Percentiles rank a stretch among this genome's conserved stretches.
Conservation (phyloP, 2,888 invertebrate genomes). For the Clitarchus hookeri region DNA sequence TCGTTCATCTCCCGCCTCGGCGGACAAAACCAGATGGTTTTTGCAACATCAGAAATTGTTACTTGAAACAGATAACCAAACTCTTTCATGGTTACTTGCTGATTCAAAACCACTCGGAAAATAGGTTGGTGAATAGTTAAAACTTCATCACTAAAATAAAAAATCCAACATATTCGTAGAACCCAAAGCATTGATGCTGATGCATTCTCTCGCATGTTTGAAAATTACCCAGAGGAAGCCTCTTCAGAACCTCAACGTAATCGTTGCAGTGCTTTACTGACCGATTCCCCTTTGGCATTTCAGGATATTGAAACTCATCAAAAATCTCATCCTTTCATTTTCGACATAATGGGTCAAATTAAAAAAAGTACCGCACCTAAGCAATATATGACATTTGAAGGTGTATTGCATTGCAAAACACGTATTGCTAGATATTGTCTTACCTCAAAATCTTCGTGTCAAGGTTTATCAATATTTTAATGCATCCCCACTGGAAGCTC, state of each 20-base stretch:
- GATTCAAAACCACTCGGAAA: not conserved
- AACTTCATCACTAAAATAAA: not conserved
- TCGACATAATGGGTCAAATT: not conserved
- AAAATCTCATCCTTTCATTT: not conserved
- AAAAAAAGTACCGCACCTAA: not conserved
- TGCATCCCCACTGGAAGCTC: not conserved
- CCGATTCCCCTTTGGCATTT: not conserved
- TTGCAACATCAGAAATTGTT: not conserved
- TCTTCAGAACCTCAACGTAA: too few relatives aligned
- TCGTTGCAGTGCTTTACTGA: not conserved
- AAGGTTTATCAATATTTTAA: not conserved
- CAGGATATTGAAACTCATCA: too few relatives aligned
- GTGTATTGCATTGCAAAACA: not conserved
- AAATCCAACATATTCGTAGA: too few relatives aligned
- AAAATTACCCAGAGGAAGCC: too few relatives aligned
- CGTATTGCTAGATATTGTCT: not conserved
- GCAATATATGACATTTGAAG: not conserved
- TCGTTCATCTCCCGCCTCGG: too few relatives aligned
- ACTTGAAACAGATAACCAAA: not conserved
- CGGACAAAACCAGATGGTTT: not conserved
- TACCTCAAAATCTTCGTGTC: conserved; percentile 23
- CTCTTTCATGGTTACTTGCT: not conserved
- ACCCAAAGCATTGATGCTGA: too few relatives aligned
- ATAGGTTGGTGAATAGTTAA: not conserved
- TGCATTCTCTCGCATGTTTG: too few relatives aligned